Conservation (phyloP, 30 jellyfish, hydroid and myxozoan genomes). For the Rhopilema esculentum region DNA sequence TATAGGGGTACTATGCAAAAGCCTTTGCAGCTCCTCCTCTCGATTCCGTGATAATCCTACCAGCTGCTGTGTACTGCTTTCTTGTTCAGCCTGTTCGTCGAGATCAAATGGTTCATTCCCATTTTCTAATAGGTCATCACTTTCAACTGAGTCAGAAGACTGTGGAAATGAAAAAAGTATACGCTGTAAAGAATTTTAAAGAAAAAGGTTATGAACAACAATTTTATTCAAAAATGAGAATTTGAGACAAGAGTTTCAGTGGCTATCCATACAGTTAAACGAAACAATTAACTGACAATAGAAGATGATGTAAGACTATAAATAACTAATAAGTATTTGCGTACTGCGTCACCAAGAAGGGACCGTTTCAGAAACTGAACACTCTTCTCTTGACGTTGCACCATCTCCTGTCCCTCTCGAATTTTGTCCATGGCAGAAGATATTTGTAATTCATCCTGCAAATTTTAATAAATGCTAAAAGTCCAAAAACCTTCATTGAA, state of each 20-base stretch:
- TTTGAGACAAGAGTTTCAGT: no score
- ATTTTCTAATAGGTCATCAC: conserved; percentile 16
- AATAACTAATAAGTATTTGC: no score
- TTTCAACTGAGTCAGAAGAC: conserved; percentile 51
- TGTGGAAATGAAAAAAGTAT: not conserved
- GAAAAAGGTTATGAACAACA: not conserved
- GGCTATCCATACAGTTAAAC: no score
- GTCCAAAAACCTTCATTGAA: not conserved
- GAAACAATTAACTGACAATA: no score
- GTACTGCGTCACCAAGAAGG: conserved; percentile 50
- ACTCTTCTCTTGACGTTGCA: conserved; percentile 50
- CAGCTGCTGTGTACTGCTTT: not conserved
- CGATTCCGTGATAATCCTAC: not conserved
- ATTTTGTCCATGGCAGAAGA: conserved; percentile 60
- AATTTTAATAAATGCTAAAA: not conserved
- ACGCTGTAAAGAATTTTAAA: not conserved
- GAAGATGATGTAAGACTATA: no score
- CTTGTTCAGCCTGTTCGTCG: conserved; percentile 2
- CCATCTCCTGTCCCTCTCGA: conserved; percentile 68
- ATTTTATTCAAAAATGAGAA: not conserved
- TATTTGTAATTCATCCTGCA: conserved; percentile 63
- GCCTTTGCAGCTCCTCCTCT: not conserved
- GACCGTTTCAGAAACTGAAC: conserved; percentile 44
- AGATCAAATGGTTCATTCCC: not conserved
- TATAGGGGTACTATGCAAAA: conserved; percentile 30